Conservation (phyloP, 2,113 vertebrate species). For the Corydoras maculifer region DNA sequence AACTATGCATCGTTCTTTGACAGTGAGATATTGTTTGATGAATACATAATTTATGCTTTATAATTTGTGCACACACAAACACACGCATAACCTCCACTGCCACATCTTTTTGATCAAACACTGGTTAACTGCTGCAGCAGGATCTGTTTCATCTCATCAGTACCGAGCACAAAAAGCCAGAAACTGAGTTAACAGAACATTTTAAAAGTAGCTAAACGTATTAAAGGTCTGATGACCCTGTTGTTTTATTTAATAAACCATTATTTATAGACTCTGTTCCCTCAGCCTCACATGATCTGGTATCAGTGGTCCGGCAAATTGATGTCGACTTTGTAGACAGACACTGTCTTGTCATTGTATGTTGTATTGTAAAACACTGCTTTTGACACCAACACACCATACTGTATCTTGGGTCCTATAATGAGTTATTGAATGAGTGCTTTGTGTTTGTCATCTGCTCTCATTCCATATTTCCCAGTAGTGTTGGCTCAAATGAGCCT, state of each 20-base stretch:
- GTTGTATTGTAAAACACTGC: neutral
- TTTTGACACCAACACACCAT: neutral
- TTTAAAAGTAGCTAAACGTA: no score
- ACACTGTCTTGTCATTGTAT: neutral
- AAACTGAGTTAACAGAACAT: no score
- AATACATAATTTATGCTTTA: neutral
- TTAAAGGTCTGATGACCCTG: no score
- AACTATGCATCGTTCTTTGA: no score
- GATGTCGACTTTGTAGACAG: neutral
- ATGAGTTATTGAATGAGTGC: slow-evolving; percentile 3
- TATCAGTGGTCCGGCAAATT: neutral
- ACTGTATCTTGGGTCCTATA: neutral
- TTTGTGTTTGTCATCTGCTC: slow-evolving; percentile 8
- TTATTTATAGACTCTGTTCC: neutral
- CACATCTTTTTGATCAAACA: neutral
- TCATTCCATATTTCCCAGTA: neutral
- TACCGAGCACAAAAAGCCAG: no score
- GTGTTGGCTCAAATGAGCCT: neutral
- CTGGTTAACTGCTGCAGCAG: no score
- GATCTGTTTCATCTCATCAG: no score
- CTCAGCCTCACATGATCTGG: neutral
- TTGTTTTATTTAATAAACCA: no score
- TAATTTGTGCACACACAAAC: neutral
- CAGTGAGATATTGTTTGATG: neutral
- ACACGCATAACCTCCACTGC: neutral